These are phyloP conservation scores for Pluvianellus socialis DNA, from an alignment of 2,113 vertebrate genomes.

Conservation along the genomic window DNA sequence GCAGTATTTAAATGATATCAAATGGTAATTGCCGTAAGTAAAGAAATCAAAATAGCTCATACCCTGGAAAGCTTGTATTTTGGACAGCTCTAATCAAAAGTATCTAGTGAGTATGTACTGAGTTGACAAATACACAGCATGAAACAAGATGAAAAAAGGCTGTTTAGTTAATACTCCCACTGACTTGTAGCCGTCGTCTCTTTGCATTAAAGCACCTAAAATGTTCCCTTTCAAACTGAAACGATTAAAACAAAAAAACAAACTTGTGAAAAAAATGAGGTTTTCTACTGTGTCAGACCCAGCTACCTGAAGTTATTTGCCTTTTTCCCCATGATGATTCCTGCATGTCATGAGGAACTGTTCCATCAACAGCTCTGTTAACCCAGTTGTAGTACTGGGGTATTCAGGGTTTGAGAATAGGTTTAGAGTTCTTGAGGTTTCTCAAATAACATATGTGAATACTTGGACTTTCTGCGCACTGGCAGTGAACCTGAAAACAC, in stretches of 20 bases:
- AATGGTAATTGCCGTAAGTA: background rate
- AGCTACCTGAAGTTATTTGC: background rate
- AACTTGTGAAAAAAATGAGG: background rate
- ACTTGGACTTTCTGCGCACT: background rate
- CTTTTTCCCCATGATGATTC: background rate
- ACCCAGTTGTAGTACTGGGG: background rate
- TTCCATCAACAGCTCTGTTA: background rate
- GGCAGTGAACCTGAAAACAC: background rate
- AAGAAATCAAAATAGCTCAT: background rate
- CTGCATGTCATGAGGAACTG: background rate
- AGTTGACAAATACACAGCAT: background rate
- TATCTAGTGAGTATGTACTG: background rate
- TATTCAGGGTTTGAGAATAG: background rate
- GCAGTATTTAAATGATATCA: background rate
- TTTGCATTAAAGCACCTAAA: background rate
- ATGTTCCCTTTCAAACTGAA: background rate
- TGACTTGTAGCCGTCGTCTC: background rate
- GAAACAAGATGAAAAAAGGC: background rate
- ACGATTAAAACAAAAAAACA: background rate
- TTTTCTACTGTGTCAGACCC: background rate
- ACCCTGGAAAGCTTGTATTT: background rate
- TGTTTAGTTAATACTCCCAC: background rate
- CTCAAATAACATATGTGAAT: background rate
- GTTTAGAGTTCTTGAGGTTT: background rate
- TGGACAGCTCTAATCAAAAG: background rate